Evolutionary conservation across 2,113 vertebrate genomes (phyloP).

Genomic region (Nothoprocta pentlandii): DNA sequence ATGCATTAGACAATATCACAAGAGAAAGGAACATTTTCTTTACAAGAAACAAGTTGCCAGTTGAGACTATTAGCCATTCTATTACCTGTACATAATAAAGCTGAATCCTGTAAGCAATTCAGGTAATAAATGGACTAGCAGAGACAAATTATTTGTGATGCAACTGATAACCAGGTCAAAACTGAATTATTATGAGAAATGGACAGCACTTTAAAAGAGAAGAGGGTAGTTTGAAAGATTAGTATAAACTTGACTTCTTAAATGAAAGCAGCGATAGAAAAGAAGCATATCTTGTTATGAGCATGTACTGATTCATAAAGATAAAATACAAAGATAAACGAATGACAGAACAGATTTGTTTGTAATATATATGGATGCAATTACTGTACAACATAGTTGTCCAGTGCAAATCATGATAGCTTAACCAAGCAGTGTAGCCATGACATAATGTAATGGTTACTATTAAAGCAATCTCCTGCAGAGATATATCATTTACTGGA

Average conservation of each 20-base stretch:
- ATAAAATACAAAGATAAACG: not conserved
- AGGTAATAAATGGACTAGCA: slow-evolving; percentile 30
- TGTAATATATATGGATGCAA: slow-evolving; percentile 13
- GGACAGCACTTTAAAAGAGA: not conserved
- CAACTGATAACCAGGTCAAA: not conserved
- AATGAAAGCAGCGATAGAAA: slow-evolving; percentile 45
- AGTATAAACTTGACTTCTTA: slow-evolving; percentile 14
- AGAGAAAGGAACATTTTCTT: slow-evolving; percentile 19
- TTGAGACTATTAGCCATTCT: slow-evolving; percentile 43
- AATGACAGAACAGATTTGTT: slow-evolving; percentile 28
- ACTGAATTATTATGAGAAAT: slow-evolving; percentile 44
- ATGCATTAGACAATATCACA: slow-evolving; percentile 12
- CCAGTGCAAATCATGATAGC: not conserved
- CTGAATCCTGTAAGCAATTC: slow-evolving; percentile 31
- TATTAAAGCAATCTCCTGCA: not conserved
- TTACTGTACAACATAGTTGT: not conserved
- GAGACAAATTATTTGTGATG: slow-evolving; percentile 61
- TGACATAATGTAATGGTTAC: not conserved
- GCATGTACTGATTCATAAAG: not conserved
- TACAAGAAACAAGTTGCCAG: slow-evolving; percentile 7
- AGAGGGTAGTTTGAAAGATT: not conserved
- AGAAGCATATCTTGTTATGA: slow-evolving; percentile 11
- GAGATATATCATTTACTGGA: not conserved
- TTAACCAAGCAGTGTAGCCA: too few relatives aligned
- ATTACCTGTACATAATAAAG: slow-evolving; percentile 27